Base-by-base conservation (phyloP, 2,797 vertebrate genomes). In the Halcyon smyrnensis region DNA sequence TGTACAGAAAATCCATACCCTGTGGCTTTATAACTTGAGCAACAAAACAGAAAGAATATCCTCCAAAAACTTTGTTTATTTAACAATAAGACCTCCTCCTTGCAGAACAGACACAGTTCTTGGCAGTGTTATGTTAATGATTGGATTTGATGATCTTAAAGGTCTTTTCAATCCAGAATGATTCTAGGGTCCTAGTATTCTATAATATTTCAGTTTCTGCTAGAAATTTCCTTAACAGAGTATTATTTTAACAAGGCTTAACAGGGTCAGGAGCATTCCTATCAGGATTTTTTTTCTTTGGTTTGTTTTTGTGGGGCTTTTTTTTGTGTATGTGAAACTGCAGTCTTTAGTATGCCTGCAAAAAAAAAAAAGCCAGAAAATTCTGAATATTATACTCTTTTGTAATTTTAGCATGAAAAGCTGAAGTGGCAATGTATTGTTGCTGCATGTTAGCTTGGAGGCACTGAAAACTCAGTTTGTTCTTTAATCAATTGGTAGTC, bases 251-350 rank as follows among this genome's bases (percentile, higher is more conserved):
- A 64, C 15, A 91, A 56, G 14, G 4, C 12, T 71, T 80, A 28
- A 80, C 24, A 39, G 13, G n/a, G 19, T 37, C 46, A 70, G 15
- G 9, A 37, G 4, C 15, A 20, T 56, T 60, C 16, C 19, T 67
- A 8, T 12, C 28, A 15, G 21, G 11, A 60, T 36, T 56, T 62
- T 80, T 50, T 70, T 28, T 5, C 15, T 56, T 71, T 56, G 10
- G 1, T 57, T 67, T 62, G 9, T 3, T 37, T 81, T 75, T 12
- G 2, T 45, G 21, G 2, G 0, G 9, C 11, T 8, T 11, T 8
- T 46, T 13, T 75, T 10, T 37, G 4, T 43, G 8, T 68, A 20
- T 59, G 28, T 54, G 15, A 93, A 81, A 43, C 16, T 43, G 9
- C 48, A 12, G 8, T 39, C 12, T 67, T 71, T 43, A 50, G 15